Evolutionary conservation across 64 coral and sea anemone species (phyloP), one percentile per base, ranked within the genome.

Genomic region (Actinia equina): DNA sequence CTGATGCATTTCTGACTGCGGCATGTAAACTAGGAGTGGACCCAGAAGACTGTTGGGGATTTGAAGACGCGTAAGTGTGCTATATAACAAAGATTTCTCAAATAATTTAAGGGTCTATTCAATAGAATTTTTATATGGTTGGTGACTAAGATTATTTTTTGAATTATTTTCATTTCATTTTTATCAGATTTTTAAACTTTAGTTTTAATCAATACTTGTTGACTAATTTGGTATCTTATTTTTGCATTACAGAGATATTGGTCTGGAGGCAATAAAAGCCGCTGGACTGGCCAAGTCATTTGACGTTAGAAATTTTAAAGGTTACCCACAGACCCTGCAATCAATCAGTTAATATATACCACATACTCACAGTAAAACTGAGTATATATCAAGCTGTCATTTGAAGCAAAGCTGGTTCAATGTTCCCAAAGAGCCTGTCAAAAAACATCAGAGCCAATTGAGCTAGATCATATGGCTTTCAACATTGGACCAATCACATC

Each of bases 21-120:
- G 93, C 93, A 17, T 30, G 85, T 5, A 88, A 60, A 82, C 61
- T 95, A 9, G 90, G 90, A 7, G 90, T 95, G 51, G 84, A 89
- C 13, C 94, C 94, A 41, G 79, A 86, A 46, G 87, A 74, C 85
- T 95, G 94, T 83, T 95, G 94, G 94, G 94, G 90, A 52, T 95
- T 95, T 95, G 94, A 95, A 86, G 94, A 95, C 82, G 84, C 94
- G 94, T 95, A 86, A 95, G 94, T 95, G 69, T 65, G 7, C 20
- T 18, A 62, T 13, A 19, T 27, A n/a, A 65, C 18, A 65, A 15
- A 60, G 14, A 60, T 60, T 60, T 18, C 18, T 15, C 17, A 15
- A 17, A 60, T 4, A 60, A 14, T 60, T 15, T 60, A 60, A 49
- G 58, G 58, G 58, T 60, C 58, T 60, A 16, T 60, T 18, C 14